Base-by-base conservation (phyloP, 2,113 vertebrate species). In the Scopus umbretta region DNA sequence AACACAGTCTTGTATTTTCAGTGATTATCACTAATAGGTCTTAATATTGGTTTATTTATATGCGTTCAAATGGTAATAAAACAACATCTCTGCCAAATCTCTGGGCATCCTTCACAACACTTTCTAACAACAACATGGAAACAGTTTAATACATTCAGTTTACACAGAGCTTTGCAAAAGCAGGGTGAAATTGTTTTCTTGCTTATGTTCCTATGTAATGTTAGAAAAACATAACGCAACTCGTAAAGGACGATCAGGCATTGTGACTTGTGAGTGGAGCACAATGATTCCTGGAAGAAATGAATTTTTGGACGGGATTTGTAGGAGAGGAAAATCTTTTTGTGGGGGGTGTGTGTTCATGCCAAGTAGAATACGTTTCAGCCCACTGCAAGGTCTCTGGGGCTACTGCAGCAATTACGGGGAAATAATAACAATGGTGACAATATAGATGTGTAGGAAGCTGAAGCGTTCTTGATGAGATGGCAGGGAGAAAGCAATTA, bases 11-110 rank as follows among this genome's bases (percentile, higher is more conserved):
- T 83, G 34, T 90, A 20, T 93, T 95, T 90, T 82, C 70, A 56
- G 84, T 92, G 78, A 93, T 95, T 95, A 94, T 85, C 87, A 10
- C 90, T 95, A 91, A 90, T 75, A 72, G 84, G 63, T 36, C 34
- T 80, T 90, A 86, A 92, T 85, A 95, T 82, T 95, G 80, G 95
- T 92, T 95, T 81, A 89, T 97, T 92, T 87, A 20, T 8, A 6
- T 11, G 66, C 81, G 65, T 85, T 90, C 25, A 73, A 72, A n/a
- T 43, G 43, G 43, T 36, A 81, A 79, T 85, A 83, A 95, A 95
- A 68, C 40, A 59, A 26, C 32, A 38, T 32, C 65, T 66, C 61
- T 79, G 80, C 78, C 93, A 96, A 75, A 81, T 75, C 61, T 61
- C 84, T 87, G 94, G 70, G 83, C 62, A 87, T 47, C 92, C 61